These are phyloP conservation scores for Apodemus agrarius DNA, from an alignment of 2,797 vertebrate species.

Conservation along the genomic window DNA sequence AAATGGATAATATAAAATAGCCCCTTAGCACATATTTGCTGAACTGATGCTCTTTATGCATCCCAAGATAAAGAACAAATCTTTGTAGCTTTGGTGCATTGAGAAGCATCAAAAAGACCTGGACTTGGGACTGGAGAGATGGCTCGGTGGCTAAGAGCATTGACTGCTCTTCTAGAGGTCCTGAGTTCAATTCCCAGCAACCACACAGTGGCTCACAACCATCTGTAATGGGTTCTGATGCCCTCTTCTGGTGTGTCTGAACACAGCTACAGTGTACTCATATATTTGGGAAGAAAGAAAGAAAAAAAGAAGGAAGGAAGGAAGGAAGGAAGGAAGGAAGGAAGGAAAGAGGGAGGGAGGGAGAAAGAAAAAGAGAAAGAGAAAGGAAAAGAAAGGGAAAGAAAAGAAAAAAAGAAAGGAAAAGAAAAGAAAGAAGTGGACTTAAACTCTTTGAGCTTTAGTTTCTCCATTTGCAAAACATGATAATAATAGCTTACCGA, in stretches of 20 bases:
- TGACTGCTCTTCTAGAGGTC: background rate
- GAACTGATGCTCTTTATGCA: background rate
- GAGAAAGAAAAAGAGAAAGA: too few relatives aligned
- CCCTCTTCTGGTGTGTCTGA: background rate
- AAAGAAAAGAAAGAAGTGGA: background rate
- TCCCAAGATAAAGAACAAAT: slow-evolving; percentile 4
- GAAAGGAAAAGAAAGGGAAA: too few relatives aligned
- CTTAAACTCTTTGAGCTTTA: background rate
- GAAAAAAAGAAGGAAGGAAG: too few relatives aligned
- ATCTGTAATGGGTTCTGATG: background rate
- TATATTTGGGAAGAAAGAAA: background rate
- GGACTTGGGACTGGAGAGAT: background rate
- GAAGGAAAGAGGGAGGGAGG: too few relatives aligned
- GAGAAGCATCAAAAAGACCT: slow-evolving; percentile 11
- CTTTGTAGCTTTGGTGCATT: background rate
- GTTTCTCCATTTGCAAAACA: slow-evolving; percentile 33
- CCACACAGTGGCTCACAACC: background rate
- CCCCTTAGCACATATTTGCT: background rate
- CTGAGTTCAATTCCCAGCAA: background rate
- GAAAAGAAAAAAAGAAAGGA: too few relatives aligned
- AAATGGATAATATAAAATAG: background rate
- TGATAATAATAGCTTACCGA: slow-evolving; percentile 43
- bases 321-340: rapidly evolving
- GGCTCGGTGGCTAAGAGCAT: background rate
- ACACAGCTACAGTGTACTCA: background rate